Percentiles rank a stretch among this genome's conserved stretches.
Conservation (phyloP, 2,888 invertebrate species). For the Cheilosia soror region DNA sequence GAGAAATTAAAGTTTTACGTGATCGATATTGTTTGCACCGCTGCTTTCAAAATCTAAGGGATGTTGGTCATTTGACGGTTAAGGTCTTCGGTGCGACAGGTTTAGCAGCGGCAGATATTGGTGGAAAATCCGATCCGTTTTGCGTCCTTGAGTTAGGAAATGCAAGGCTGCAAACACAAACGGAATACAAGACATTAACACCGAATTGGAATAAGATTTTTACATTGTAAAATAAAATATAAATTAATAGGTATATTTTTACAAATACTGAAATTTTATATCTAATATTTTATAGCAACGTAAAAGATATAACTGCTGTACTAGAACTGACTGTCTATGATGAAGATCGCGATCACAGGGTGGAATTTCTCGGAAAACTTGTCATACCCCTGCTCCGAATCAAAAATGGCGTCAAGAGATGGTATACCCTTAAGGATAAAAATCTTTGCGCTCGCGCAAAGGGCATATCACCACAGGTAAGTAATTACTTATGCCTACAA, state of each 20-base stretch:
- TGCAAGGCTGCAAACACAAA: conserved; percentile 97
- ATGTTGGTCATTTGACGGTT: conserved; percentile 97
- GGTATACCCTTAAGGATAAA: conserved; percentile 98
- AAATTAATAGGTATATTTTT: not conserved
- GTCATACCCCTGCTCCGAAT: conserved; percentile 94
- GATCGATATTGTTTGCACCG: conserved; percentile 86
- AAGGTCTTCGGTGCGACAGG: conserved; percentile 95
- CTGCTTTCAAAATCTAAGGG: conserved; percentile 90
- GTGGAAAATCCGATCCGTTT: conserved; percentile 99
- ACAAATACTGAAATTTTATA: not conserved
- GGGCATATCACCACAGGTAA: conserved; percentile 91
- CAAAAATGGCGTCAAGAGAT: conserved; percentile 94
- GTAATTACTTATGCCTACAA: not conserved
- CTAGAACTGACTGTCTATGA: conserved; percentile 98
- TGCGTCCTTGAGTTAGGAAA: conserved; percentile 98
- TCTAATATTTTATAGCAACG: conserved; percentile 86
- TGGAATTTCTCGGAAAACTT: conserved; percentile 97
- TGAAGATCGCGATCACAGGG: conserved; percentile 98
- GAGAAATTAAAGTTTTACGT: conserved; percentile 87
- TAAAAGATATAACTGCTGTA: conserved; percentile 97
- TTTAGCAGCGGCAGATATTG: conserved; percentile 96
- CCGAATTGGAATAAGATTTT: conserved; percentile 99
- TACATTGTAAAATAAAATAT: conserved; percentile 91
- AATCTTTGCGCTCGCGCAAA: conserved; percentile 95
- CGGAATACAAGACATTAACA: conserved; percentile 98